Evolutionary conservation across 2,113 vertebrate species (phyloP), one percentile per base, ranked within the genome.

Genomic region (Ibidorhyncha struthersii): DNA sequence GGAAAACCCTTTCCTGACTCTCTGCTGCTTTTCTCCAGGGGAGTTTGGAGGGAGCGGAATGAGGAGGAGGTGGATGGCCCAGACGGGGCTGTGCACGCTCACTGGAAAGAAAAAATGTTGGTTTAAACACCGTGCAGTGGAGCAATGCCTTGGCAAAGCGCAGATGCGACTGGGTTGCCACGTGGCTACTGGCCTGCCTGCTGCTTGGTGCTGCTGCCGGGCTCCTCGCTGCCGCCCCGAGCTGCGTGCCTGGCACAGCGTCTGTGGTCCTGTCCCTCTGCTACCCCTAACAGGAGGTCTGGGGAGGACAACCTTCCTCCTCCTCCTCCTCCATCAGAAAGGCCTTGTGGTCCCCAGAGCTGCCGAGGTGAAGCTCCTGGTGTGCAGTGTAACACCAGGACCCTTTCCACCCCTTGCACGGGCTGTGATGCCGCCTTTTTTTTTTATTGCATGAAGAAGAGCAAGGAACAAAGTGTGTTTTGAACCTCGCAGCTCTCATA

Each of bases 41-140:
- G 5, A 13, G 4, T 55, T 22, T 16, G 12, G 27, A 66, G 32
- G 17, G 20, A 70, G 5, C 1, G 12, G 21, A 34, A 14, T n/a
- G 40, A 69, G 41, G 55, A 40, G n/a, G 43, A 41, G 65, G 52
- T 0, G 5, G 65, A 16, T 49, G 58, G 30, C 9, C 45, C 52
- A 38, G 40, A 8, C 0, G 3, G 25, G 73, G 61, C 66, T 2
- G 3, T 25, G 79, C 55, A 79, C 30, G 58, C 18, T 63, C 19
- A 5, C 3, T 10, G 71, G 38, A 2, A 34, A 16, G 14, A 4
- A 9, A 9, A 15, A 9, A 5, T 2, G 3, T 36, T 2, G 1
- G 8, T 49, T 77, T 43, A 12, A 74, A 26, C 26, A 10, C 29
- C 1, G 2, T 5, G 62, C 1, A 14, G 12, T 19, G 69, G 58